Conservation (phyloP, 35 echinoderm and acorn worm species). For the Anneissia japonica region DNA sequence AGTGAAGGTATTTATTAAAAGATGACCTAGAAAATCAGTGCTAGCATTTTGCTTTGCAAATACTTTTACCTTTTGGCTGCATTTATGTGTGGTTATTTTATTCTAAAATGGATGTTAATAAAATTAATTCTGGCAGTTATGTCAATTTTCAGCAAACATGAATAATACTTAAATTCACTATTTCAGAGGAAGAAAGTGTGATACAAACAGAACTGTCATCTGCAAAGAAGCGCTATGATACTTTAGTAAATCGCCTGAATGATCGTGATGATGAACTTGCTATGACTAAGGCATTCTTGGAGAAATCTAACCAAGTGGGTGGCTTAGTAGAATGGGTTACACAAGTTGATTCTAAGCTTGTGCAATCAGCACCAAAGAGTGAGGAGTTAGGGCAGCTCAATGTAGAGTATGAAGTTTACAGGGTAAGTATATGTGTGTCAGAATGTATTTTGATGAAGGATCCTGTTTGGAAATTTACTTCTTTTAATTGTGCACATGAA, state of each 20-base stretch:
- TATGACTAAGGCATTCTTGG: conserved; percentile 50
- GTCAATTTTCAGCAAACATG: no score
- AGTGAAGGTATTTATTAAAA: not conserved
- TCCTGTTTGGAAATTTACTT: not conserved
- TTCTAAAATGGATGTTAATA: no score
- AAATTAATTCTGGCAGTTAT: no score
- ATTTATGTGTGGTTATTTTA: no score
- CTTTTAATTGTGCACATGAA: not conserved
- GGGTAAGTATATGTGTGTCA: no score
- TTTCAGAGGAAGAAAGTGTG: conserved; percentile 56
- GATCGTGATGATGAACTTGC: conserved; percentile 84
- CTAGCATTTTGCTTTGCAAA: no score
- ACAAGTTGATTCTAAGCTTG: conserved; percentile 65
- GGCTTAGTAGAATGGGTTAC: conserved; percentile 84
- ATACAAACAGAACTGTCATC: conserved; percentile 60
- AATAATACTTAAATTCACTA: no score
- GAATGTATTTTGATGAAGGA: not conserved
- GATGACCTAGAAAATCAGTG: no score
- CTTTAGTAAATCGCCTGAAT: conserved; percentile 52
- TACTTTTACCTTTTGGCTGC: no score
- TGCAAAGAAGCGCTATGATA: conserved; percentile 73
- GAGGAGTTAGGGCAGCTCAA: conserved; percentile 60
- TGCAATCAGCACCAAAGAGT: conserved; percentile 65
- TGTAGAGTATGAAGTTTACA: conserved; percentile 66
- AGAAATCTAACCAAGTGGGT: conserved; percentile 71